Conservation (phyloP, 2,113 vertebrate genomes). For the Recurvirostra avosetta region DNA sequence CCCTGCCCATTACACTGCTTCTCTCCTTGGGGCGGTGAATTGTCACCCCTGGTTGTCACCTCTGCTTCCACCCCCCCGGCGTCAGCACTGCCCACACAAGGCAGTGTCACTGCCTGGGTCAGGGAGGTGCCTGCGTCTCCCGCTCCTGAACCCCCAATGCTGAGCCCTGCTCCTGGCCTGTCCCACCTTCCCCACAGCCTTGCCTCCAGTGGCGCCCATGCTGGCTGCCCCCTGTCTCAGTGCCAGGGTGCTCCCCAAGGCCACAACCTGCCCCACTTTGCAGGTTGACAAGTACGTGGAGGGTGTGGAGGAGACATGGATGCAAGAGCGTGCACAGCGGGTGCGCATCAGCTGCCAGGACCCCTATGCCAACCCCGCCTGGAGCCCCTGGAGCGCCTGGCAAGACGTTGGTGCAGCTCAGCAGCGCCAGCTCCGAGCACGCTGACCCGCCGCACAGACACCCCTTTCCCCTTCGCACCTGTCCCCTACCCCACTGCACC, state of each 20-base stretch:
- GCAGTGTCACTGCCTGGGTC: accelerated
- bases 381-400: slow-evolving; percentile 55
- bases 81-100: accelerated
- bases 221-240: accelerated
- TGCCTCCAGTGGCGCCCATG: accelerated
- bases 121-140: neutral
- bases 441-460: accelerated
- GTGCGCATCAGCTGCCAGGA: slow-evolving; percentile 55
- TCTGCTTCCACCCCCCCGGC: neutral
- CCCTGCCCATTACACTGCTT: neutral
- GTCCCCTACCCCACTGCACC: accelerated
- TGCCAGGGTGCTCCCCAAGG: accelerated
- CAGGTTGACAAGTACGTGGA: neutral
- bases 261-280: accelerated
- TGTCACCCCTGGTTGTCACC: neutral
- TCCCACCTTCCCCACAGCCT: neutral
- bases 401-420: neutral
- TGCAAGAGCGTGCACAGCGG: accelerated
- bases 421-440: accelerated
- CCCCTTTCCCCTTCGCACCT: too few relatives aligned
- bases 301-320: accelerated
- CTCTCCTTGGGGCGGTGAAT: neutral
- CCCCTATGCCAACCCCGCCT: neutral
- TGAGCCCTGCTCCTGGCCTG: neutral
- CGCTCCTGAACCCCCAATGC: neutral